A percentile compares a stretch with the other conserved stretches of the same genome.
phyloP scores from a whole-genome alignment of 2,797 vertebrate genomes.

The Threskiornis aethiopicus region DNA sequence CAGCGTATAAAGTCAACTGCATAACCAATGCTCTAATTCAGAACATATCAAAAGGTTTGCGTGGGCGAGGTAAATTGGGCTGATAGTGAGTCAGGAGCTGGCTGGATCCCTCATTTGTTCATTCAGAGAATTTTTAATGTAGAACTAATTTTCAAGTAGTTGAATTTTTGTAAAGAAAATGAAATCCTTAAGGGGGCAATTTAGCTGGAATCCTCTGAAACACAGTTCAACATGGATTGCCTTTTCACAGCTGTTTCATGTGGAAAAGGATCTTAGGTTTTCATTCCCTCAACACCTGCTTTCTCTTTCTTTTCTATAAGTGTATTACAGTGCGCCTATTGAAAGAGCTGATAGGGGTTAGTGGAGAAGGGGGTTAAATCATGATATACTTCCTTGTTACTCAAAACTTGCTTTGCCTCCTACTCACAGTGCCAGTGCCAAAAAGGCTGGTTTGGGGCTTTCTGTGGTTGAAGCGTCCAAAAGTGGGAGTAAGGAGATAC shows the following conservation, averaged over 20 bases:
- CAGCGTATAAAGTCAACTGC: slow-evolving; percentile 28
- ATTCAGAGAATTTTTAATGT: slow-evolving; percentile 50
- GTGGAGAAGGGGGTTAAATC: background rate
- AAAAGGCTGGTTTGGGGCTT: background rate
- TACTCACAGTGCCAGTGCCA: background rate
- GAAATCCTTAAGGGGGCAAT: slow-evolving; percentile 47
- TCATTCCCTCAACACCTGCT: background rate
- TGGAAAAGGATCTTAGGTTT: slow-evolving; percentile 25
- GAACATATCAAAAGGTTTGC: slow-evolving; percentile 51
- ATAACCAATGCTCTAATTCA: slow-evolving; percentile 42
- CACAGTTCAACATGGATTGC: background rate
- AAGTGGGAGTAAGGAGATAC: background rate
- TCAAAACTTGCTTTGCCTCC: background rate
- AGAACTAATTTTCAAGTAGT: slow-evolving; percentile 59
- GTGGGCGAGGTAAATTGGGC: slow-evolving; percentile 56
- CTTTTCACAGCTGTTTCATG: slow-evolving; percentile 40
- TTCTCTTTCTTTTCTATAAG: slow-evolving; percentile 3
- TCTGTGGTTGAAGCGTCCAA: background rate
- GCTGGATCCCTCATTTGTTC: slow-evolving; percentile 53
- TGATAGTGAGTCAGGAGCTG: slow-evolving; percentile 54
- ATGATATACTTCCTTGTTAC: background rate
- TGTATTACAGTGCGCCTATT: background rate
- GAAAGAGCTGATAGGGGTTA: background rate
- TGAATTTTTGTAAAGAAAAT: slow-evolving; percentile 57
- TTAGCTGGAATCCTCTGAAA: slow-evolving; percentile 40